These are phyloP conservation scores for Tetranychus truncatus DNA, from an alignment of 2,888 invertebrate genomes.

Conservation along the genomic window DNA sequence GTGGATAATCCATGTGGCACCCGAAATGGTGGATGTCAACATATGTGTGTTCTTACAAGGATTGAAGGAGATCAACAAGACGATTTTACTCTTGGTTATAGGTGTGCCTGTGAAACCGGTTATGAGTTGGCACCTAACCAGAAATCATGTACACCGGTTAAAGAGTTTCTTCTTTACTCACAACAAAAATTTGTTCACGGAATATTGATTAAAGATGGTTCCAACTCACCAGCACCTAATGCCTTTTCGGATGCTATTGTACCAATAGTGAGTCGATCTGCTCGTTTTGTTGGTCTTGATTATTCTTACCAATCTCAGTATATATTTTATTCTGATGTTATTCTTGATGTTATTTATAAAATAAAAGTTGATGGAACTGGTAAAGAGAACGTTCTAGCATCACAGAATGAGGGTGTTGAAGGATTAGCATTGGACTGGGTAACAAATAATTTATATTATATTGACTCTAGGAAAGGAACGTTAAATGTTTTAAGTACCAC, in stretches of 20 bases:
- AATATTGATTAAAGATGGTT: conserved; percentile 18
- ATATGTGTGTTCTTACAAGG: conserved; percentile 72
- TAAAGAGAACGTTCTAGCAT: conserved; percentile 67
- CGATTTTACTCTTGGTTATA: conserved; percentile 52
- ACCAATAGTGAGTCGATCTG: conserved; percentile 74
- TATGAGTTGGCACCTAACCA: conserved; percentile 54
- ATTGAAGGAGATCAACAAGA: conserved; percentile 34
- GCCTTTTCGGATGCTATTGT: conserved; percentile 76
- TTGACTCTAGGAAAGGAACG: conserved; percentile 80
- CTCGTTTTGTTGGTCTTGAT: conserved; percentile 82
- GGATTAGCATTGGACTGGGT: conserved; percentile 90
- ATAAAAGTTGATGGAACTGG: conserved; percentile 37
- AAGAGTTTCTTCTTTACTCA: conserved; percentile 67
- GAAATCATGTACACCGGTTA: conserved; percentile 56
- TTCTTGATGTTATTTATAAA: conserved; percentile 75
- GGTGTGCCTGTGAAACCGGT: conserved; percentile 80
- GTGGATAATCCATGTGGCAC: conserved; percentile 56
- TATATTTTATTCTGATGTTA: conserved; percentile 91
- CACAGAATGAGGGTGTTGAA: conserved; percentile 91
- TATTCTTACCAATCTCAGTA: conserved; percentile 74
- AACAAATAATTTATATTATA: conserved; percentile 81
- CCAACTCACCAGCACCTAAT: conserved; percentile 31
- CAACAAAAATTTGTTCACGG: conserved; percentile 56
- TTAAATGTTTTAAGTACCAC: conserved; percentile 74
- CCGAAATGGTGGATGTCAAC: conserved; percentile 73